Evolutionary conservation across 2,113 vertebrate species (phyloP), one percentile per base, ranked within the genome.

Genomic region (Pollachius pollachius): DNA sequence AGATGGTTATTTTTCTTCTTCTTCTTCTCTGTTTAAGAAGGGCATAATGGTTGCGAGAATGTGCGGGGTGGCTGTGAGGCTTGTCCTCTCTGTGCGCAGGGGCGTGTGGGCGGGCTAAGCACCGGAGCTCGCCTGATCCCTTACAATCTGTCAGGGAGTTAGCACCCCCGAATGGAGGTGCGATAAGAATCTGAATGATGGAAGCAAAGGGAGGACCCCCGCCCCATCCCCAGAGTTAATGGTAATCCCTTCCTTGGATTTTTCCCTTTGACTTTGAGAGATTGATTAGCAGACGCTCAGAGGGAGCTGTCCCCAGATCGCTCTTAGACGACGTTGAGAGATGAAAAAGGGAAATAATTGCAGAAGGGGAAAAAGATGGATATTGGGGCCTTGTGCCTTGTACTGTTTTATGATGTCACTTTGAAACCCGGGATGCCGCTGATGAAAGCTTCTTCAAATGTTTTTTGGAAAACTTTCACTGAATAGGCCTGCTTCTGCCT

Each of bases 241-340:
- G 84, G 79, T 85, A 85, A 87, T 90, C 78, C 77, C 68, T 48
- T 13, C 77, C 68, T 48, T 13, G 41, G 71, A 71, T 85, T 81
- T 81, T 76, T 80, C 80, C 72, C 68, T 72, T 66, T 87, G 90
- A 91, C 85, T 65, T 76, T 89, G 90, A 92, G 79, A 74, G 89
- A 92, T 91, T 88, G 84, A 88, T 81, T 79, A 71, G 72, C 18
- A 4, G 15, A 3, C 72, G 81, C 68, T 76, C 67, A 11, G 71
- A 34, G 30, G 30, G 4, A 71, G 71, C 67, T 21, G 68, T 80
- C 65, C 41, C 41, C 65, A 57, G 65, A 80, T 79, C 11, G 41
- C 41, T 48, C 41, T 48, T 48, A 34, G 4, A 48, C 41, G 41
- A 48, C 41, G 11, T 48, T 48, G 41, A 48, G 8, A 48, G 41